Percentiles rank a stretch among this genome's conserved stretches.
Conservation (phyloP, 2,888 invertebrate genomes). For the Caenorhabditis wallacei region DNA sequence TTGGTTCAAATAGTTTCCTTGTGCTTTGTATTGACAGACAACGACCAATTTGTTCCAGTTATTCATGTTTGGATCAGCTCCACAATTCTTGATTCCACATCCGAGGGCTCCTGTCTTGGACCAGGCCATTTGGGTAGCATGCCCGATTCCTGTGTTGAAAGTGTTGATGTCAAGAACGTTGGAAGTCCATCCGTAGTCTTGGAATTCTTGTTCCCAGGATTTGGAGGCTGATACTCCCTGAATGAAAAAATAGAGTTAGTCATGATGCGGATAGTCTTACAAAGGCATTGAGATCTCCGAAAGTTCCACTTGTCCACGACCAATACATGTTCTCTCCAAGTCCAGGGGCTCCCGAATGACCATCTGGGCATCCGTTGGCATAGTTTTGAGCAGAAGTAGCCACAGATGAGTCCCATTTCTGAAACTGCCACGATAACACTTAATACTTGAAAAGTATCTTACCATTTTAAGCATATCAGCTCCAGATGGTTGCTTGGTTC, state of each 20-base stretch:
- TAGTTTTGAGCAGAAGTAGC: constrained; percentile 8
- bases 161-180: constrained; percentile 5
- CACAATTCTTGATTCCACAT: constrained; percentile 11
- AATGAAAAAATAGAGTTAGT: neutral
- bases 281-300: neutral
- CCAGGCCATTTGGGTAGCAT: constrained; percentile 23
- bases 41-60: constrained; percentile 25
- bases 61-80: constrained; percentile 17
- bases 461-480: constrained; percentile 13
- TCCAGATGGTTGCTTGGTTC: constrained; percentile 10
- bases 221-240: constrained; percentile 11
- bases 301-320: neutral
- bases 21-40: constrained; percentile 40
- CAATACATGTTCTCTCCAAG: constrained; percentile 11
- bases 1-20: constrained; percentile 18
- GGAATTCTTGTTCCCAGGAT: constrained; percentile 13
- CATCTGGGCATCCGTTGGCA: constrained; percentile 3
- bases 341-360: neutral
- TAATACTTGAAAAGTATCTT: neutral
- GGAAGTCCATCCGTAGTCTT: constrained; percentile 21
- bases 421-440: neutral
- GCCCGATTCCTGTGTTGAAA: constrained; percentile 17
- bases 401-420: constrained; percentile 5
- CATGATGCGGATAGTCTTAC: neutral
- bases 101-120: constrained; percentile 10